phyloP scores from a whole-genome alignment of 2,797 vertebrate genomes.

The Poecile montanus region DNA sequence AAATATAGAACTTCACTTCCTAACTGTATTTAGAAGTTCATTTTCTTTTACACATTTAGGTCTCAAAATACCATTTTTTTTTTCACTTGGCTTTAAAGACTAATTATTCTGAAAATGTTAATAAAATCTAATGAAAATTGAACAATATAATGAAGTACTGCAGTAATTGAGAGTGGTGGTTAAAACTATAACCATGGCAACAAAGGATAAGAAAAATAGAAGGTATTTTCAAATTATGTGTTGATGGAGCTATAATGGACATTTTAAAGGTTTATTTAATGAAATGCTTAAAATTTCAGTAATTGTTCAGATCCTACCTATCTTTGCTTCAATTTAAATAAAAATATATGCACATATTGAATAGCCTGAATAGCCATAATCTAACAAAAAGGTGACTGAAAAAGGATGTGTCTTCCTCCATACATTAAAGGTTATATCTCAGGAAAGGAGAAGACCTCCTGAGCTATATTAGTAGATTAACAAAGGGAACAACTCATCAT shows the following conservation, averaged over 20 bases:
- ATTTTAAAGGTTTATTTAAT: slow-evolving; percentile 5
- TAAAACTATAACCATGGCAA: slow-evolving; percentile 34
- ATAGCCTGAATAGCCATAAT: not conserved
- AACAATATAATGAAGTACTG: not conserved
- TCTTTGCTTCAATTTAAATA: not conserved
- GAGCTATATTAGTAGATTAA: not conserved
- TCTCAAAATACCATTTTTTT: not conserved
- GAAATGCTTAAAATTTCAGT: not conserved
- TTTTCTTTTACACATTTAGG: not conserved
- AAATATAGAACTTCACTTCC: not conserved
- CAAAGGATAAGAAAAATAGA: not conserved
- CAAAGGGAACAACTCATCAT: not conserved
- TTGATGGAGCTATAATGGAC: slow-evolving; percentile 20
- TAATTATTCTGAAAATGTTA: not conserved
- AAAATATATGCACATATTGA: not conserved
- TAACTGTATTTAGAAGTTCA: not conserved
- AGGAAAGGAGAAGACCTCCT: not conserved
- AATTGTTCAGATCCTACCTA: not conserved
- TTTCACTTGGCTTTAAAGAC: not conserved
- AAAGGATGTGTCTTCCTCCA: not conserved
- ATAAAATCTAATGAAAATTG: slow-evolving; percentile 1
- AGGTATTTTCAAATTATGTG: not conserved
- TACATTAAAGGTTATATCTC: not conserved
- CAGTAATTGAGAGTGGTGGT: not conserved
- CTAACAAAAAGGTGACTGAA: not conserved